Percentiles rank a stretch among this genome's conserved stretches.
Conservation (phyloP, 2,888 invertebrate genomes). For the Agrochola macilenta region DNA sequence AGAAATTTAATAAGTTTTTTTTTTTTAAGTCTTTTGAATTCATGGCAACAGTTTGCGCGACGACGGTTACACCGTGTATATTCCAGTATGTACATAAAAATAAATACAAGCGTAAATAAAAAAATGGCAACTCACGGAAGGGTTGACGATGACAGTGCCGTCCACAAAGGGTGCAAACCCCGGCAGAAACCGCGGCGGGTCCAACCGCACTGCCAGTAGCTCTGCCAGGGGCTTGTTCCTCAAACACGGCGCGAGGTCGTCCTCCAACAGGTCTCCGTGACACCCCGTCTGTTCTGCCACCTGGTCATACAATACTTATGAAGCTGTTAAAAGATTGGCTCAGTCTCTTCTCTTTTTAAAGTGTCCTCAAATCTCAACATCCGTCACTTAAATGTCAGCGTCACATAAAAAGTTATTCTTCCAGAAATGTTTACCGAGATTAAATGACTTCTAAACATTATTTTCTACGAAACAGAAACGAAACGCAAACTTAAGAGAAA, state of each 20-base stretch:
- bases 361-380: neutral
- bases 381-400: neutral
- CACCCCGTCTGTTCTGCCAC: constrained; percentile 96
- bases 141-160: constrained; percentile 95
- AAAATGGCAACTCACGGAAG: constrained; percentile 86
- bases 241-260: constrained; percentile 96
- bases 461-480: constrained; percentile 1
- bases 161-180: constrained; percentile 99
- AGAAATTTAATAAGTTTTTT: neutral
- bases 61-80: neutral
- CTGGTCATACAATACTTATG: constrained; percentile 70
- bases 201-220: constrained; percentile 93
- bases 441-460: constrained; percentile 1
- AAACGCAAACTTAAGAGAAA: constrained; percentile 36
- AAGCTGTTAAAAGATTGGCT: neutral
- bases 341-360: neutral
- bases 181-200: constrained; percentile 95
- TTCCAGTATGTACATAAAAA: neutral
- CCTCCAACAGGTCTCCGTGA: constrained; percentile 94
- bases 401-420: constrained; percentile 9
- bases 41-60: neutral
- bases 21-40: neutral
- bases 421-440: neutral
- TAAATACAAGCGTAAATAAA: neutral
- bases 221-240: constrained; percentile 94